Base-by-base conservation (phyloP, 2,888 invertebrate species). In the Athalia rosae region DNA sequence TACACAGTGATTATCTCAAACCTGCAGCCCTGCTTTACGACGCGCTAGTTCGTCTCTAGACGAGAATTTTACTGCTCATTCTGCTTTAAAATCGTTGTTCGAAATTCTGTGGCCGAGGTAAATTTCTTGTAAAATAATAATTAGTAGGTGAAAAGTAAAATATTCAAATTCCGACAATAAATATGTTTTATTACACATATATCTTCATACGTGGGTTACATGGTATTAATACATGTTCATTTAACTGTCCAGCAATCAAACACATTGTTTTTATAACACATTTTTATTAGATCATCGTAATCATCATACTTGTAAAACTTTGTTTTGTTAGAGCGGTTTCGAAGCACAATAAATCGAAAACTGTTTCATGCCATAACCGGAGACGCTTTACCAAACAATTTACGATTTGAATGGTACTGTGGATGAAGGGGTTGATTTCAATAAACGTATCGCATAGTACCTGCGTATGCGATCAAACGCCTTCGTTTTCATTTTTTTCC, bases 241-340 rank as follows among this genome's bases (percentile, higher is more conserved):
- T 89, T 87, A 89, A 89, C 89, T 89, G 89, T 89, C 89, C 89
- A 89, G 89, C 89, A 89, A 89, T 89, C 89, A 89, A 89, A 89
- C 87, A 89, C 88, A 85, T 87, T 88, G 88, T 88, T 87, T 87
- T 86, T 85, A 83, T 85, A 84, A 85, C 84, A 85, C 83, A 83
- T 85, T 80, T 64, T 85, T 82, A 83, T 83, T 85, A 85, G 85
- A 86, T 86, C 83, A 85, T 84, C 82, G 82, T 82, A 81, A 82
- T 82, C 82, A 79, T 84, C 83, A 82, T 82, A 80, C 80, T 79
- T 78, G 78, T 80, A 83, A 84, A 83, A 82, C 82, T 81, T 80
- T 82, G 81, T 81, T 28, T 28, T 56, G 80, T 83, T 82, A 82
- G 81, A 82, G 83, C 82, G 82, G 81, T 83, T 81, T 81, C 80